A percentile compares a stretch with the other conserved stretches of the same genome.
Conservation (phyloP, 2,797 vertebrate species). For the Propithecus perrieri region DNA sequence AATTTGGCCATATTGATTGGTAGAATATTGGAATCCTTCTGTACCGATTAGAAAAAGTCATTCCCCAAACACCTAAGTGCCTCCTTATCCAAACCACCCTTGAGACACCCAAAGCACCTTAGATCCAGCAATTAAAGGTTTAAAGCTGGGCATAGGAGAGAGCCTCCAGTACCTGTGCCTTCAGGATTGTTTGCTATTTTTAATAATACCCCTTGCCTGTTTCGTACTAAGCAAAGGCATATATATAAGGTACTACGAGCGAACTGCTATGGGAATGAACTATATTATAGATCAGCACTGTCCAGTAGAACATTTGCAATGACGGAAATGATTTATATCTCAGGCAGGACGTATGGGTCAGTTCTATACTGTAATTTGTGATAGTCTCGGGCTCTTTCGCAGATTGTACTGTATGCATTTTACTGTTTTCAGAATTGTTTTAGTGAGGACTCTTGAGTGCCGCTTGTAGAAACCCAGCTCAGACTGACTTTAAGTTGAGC, state of each 20-base stretch:
- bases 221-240: background rate
- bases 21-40: slow-evolving; percentile 34
- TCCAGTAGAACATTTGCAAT: background rate
- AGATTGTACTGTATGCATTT: background rate
- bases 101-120: slow-evolving; percentile 5
- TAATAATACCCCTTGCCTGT: slow-evolving; percentile 18
- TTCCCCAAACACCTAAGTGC: background rate
- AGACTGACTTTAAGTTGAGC: background rate
- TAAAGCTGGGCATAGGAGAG: background rate
- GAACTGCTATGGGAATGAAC: background rate
- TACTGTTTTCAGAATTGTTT: slow-evolving; percentile 14
- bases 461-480: background rate
- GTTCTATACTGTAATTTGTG: background rate
- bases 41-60: background rate
- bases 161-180: background rate
- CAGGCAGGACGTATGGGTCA: background rate
- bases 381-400: background rate
- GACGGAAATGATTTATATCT: background rate
- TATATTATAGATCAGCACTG: background rate
- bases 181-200: slow-evolving; percentile 47
- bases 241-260: background rate
- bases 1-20: background rate
- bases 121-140: background rate
- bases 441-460: background rate
- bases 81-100: background rate